Percentiles rank a stretch among this genome's conserved stretches.
Evolutionary conservation across 2,888 invertebrate species (phyloP).

Genomic region (Epiblema foenella): DNA sequence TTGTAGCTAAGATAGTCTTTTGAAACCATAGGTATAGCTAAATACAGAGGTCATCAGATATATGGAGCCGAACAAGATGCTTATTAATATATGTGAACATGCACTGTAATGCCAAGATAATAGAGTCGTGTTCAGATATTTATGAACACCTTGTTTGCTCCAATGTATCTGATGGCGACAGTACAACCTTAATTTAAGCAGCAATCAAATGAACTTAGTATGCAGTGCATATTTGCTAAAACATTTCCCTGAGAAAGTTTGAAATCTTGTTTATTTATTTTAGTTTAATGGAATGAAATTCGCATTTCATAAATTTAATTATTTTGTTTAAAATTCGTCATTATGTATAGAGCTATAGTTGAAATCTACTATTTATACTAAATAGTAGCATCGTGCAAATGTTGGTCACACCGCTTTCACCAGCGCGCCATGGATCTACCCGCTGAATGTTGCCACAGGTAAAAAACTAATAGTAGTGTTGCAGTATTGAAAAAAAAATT

Average conservation of each 20-base stretch:
- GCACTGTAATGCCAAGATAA: no score
- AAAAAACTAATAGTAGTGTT: not conserved
- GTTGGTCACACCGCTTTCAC: not conserved
- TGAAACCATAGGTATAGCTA: not conserved
- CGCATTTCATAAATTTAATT: no score
- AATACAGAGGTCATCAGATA: not conserved
- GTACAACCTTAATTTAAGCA: not conserved
- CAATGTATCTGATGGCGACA: no score
- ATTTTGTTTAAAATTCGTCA: no score
- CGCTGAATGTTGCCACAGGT: slow-evolving; percentile 10
- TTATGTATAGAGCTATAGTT: not conserved
- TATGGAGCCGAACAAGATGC: no score
- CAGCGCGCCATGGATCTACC: not conserved
- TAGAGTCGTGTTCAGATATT: no score
- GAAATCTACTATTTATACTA: slow-evolving; percentile 4
- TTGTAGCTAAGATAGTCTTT: not conserved
- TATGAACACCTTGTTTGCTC: no score
- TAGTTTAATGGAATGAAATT: no score
- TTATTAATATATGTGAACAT: no score
- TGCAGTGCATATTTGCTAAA: no score
- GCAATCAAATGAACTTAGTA: not conserved
- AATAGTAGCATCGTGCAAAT: not conserved
- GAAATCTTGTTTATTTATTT: not conserved
- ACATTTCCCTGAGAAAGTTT: not conserved
- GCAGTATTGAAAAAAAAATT: not conserved